phyloP scores from a whole-genome alignment of 2,888 invertebrate species.

The Dendrolimus houi region DNA sequence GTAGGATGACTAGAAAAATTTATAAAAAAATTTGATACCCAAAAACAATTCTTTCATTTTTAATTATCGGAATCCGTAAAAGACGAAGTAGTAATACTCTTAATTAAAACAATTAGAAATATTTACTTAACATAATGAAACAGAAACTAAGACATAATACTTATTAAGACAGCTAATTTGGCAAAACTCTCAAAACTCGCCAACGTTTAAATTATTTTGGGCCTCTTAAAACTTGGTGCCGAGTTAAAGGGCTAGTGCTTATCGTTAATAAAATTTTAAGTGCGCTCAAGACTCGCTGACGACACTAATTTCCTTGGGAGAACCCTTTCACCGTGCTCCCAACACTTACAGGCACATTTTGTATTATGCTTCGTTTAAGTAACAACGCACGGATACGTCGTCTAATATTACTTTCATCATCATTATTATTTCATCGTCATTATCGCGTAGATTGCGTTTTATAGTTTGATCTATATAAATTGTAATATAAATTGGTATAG shows the following conservation, averaged over 20 bases:
- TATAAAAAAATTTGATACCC: too few relatives aligned
- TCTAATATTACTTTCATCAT: too few relatives aligned
- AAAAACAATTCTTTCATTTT: too few relatives aligned
- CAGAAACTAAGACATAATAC: neutral
- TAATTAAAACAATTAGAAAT: neutral
- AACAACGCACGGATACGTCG: too few relatives aligned
- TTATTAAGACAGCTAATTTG: neutral
- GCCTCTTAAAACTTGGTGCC: constrained; percentile 8
- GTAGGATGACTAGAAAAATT: too few relatives aligned
- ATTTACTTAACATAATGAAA: neutral
- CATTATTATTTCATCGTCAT: too few relatives aligned
- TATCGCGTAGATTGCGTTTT: too few relatives aligned
- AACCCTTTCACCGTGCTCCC: constrained; percentile 14
- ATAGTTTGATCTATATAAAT: too few relatives aligned
- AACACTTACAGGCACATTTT: neutral
- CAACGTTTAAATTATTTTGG: constrained; percentile 7
- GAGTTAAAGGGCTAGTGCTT: constrained; percentile 14
- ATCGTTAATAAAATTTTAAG: constrained; percentile 19
- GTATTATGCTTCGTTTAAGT: neutral
- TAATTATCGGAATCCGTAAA: too few relatives aligned
- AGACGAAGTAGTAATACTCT: too few relatives aligned
- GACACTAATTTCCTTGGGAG: constrained; percentile 17
- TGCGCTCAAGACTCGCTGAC: constrained; percentile 15
- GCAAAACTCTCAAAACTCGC: constrained; percentile 1
- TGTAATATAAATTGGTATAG: too few relatives aligned